Evolutionary conservation across 2,888 invertebrate genomes (phyloP).

Genomic region (Nezara viridula): DNA sequence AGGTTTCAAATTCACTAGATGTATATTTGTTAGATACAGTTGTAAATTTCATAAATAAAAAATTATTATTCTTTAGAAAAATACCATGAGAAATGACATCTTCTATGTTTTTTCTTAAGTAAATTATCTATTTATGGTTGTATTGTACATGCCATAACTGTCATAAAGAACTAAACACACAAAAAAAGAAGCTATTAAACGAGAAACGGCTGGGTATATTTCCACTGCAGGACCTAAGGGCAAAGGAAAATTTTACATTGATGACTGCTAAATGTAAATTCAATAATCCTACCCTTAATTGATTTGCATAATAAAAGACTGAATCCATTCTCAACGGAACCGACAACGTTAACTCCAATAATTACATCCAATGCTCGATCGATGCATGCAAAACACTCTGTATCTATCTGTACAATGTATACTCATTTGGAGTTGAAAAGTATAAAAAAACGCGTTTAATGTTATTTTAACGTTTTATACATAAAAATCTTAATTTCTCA

Average conservation of each 20-base stretch:
- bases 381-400: neutral
- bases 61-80: no score
- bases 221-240: neutral
- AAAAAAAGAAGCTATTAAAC: neutral
- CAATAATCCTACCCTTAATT: neutral
- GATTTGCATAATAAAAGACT: conserved; percentile 26
- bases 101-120: no score
- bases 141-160: no score
- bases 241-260: neutral
- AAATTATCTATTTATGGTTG: no score
- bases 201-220: neutral
- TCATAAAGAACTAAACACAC: no score
- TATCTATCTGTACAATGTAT: neutral
- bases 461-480: no score
- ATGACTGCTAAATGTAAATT: conserved; percentile 14
- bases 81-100: no score
- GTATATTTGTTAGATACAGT: no score
- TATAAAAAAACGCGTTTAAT: neutral
- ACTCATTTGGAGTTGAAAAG: neutral
- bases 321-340: neutral
- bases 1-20: no score
- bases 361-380: neutral
- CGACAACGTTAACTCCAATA: neutral
- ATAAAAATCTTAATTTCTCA: no score
- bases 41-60: no score